Base-by-base conservation (phyloP, 92 coral and sea anemone genomes). In the Hydrozoanthus gracilis region DNA sequence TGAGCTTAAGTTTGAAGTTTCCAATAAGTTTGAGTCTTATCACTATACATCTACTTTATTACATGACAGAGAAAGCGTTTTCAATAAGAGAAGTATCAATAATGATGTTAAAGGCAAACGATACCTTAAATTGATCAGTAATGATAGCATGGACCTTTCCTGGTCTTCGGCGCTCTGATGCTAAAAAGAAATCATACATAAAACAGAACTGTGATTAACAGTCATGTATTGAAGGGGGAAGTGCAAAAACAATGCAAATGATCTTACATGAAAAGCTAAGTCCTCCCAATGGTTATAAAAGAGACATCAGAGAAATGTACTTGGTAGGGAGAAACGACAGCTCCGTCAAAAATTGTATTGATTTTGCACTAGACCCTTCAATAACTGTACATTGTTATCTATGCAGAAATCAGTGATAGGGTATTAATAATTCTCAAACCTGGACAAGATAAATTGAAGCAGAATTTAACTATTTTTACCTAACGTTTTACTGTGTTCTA, bases 141-240 rank as follows among this genome's bases (percentile, higher is more conserved):
- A 17, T n/a, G 39, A 67, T 9, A 20, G 72, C 44, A 18, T 17
- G 72, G 46, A 18, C 46, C 39, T 67, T 67, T n/a, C 72, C 72
- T 7, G 72, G 72, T 17, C 72, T 67, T 67, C 47, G 72, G 72
- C 72, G 72, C 72, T 67, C 72, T 17, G 72, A 67, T 67, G 72
- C 72, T 67, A 20, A 18, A 67, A 67, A 67, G 3, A 67, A 18
- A 11, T 58, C 65, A 54, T 54, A 7, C 2, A 9, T 67, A 67
- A 67, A 18, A 67, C 72, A 67, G 45, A 9, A 20, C 6, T 67
- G 72, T 9, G 5, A 67, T 18, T 18, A n/a, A 67, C 12, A 17
- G 7, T 20, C 27, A 67, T n/a, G 48, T 17, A 67, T 67, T 67
- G 12, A 27, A 27, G 39, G 39, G 39, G 0, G 39, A 0, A 27